Base-by-base conservation (phyloP, 1,140 invertebrate species). In the Neelides sp. region DNA sequence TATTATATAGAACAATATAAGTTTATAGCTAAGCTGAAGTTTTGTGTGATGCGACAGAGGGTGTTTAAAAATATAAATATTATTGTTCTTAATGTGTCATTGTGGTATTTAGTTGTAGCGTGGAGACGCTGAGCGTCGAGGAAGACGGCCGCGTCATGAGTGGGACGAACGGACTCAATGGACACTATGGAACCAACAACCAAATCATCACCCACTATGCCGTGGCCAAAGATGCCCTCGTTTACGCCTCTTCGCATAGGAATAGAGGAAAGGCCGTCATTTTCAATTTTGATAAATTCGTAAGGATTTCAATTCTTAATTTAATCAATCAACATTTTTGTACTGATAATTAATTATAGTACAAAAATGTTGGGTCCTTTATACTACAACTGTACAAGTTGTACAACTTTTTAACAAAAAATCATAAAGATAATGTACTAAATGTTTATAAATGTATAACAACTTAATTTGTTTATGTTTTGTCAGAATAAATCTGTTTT, bases 181-280 rank as follows among this genome's bases (percentile, higher is more conserved):
- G n/a, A n/a, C n/a, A n/a, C n/a, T n/a, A n/a, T n/a, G n/a, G n/a
- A n/a, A n/a, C n/a, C n/a, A n/a, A n/a, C n/a, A n/a, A n/a, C n/a
- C n/a, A n/a, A n/a, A n/a, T n/a, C n/a, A n/a, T n/a, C n/a, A n/a
- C n/a, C n/a, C n/a, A n/a, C n/a, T n/a, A n/a, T n/a, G n/a, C 63
- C 28, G 49, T 59, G 12, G 51, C 49, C n/a, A 43, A 47, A 34
- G 54, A 63, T 20, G 57, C 48, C 8, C 28, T 50, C 19, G 47
- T 51, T 8, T 76, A 76, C 61, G 67, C 68, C 26, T 74, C 74
- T 72, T 63, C 65, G 30, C 65, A 75, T 54, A 44, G 48, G 15
- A 61, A 64, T 1, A 57, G 74, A 48, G 75, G 75, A 34, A 65
- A 61, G 26, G 74, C 74, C 45, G 39, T 76, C 3, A 74, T 78